phyloP scores from a whole-genome alignment of 35 echinoderm and acorn worm genomes.

The Stichopus chloronotus region DNA sequence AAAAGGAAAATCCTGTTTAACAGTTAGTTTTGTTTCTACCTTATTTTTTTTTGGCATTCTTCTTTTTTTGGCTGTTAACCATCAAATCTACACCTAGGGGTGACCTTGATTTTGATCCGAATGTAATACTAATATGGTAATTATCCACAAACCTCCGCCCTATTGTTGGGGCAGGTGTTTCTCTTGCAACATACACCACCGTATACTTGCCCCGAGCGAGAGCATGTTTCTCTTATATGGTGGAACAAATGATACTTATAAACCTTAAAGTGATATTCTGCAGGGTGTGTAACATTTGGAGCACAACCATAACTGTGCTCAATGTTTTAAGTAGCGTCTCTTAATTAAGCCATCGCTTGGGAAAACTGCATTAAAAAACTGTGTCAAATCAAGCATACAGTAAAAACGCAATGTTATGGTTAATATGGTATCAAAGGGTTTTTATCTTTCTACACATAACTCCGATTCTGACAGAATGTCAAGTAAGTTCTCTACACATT shows the following conservation, averaged over 20 bases:
- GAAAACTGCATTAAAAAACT: too few relatives aligned
- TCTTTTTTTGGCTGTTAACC: background rate
- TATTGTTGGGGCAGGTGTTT: background rate
- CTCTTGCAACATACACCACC: background rate
- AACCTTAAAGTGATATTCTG: too few relatives aligned
- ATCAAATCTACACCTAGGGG: background rate
- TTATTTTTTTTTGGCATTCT: background rate
- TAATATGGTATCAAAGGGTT: too few relatives aligned
- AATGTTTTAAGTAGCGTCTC: too few relatives aligned
- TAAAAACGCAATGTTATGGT: too few relatives aligned
- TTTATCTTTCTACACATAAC: too few relatives aligned
- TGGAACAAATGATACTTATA: background rate
- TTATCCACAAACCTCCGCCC: background rate
- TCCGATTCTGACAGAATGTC: too few relatives aligned
- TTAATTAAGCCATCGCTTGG: too few relatives aligned
- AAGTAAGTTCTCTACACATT: too few relatives aligned
- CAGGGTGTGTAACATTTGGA: too few relatives aligned
- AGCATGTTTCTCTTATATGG: background rate
- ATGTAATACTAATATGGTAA: constrained; percentile 17
- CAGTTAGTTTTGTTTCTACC: background rate
- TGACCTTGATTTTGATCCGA: background rate
- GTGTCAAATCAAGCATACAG: too few relatives aligned
- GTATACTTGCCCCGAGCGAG: background rate
- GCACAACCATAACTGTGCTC: too few relatives aligned
- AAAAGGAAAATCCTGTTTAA: background rate